These are phyloP conservation scores for Turdus rufiventris DNA, from an alignment of 2,113 vertebrate genomes.

Conservation along the genomic window DNA sequence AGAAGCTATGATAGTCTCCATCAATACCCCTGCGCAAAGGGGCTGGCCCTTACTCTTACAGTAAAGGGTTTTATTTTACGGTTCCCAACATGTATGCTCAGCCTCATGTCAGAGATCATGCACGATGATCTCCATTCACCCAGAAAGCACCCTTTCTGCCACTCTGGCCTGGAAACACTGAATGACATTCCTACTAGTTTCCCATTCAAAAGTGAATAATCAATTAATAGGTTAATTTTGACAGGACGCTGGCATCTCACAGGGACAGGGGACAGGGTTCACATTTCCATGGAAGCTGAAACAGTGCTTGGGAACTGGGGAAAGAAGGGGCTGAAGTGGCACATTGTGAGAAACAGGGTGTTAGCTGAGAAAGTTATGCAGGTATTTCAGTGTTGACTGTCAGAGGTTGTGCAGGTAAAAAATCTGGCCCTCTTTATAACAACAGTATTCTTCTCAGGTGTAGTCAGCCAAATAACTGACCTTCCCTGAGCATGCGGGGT, in stretches of 20 bases:
- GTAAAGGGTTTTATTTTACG: neutral
- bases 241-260: slow-evolving; percentile 22
- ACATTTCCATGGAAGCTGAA: neutral
- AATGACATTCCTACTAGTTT: neutral
- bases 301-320: rapidly evolving
- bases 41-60: neutral
- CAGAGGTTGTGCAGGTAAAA: neutral
- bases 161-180: neutral
- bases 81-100: neutral
- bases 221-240: slow-evolving; percentile 40
- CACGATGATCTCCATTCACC: slow-evolving; percentile 17
- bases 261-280: neutral
- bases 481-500: neutral
- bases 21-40: neutral
- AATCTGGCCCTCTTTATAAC: neutral
- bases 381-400: neutral
- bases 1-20: neutral
- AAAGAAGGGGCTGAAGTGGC: neutral
- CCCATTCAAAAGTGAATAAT: slow-evolving; percentile 28
- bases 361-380: neutral
- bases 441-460: neutral
- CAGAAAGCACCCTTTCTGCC: neutral
- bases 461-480: neutral
- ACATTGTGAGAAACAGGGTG: neutral
- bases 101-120: neutral